phyloP scores from a whole-genome alignment of 2,797 vertebrate species.

The Octomys mimax region DNA sequence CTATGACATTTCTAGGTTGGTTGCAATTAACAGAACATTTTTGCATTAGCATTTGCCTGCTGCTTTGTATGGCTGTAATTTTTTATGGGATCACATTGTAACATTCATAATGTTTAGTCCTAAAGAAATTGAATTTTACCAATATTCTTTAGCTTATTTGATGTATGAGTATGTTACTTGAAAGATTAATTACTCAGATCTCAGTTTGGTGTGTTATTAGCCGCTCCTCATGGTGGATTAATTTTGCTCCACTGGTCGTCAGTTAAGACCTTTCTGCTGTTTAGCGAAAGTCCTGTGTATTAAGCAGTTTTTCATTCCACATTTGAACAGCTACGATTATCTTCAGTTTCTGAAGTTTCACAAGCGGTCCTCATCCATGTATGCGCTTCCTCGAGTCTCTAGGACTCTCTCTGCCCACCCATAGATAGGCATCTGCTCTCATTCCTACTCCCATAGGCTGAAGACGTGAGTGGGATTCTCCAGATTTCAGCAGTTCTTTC shows the following conservation, averaged over 20 bases:
- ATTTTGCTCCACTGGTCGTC: background rate
- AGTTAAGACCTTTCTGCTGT: background rate
- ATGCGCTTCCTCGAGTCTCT: background rate
- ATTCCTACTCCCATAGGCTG: background rate
- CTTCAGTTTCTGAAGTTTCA: background rate
- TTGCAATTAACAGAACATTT: background rate
- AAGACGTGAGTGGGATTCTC: background rate
- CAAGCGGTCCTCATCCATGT: background rate
- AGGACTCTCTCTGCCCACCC: fast-evolving
- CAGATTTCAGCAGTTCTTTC: background rate
- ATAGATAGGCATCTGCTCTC: background rate
- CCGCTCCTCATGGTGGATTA: background rate
- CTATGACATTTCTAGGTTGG: background rate
- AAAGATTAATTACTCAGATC: background rate
- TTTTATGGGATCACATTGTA: background rate
- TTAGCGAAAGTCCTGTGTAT: background rate
- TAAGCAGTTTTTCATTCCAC: background rate
- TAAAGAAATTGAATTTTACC: background rate
- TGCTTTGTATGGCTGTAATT: background rate
- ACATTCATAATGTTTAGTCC: background rate
- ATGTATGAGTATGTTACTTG: background rate
- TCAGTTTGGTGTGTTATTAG: background rate
- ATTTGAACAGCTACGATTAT: background rate
- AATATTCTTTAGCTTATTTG: background rate
- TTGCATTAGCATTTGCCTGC: background rate